Base-by-base conservation (phyloP, 1,140 invertebrate species). In the Akabosia matsudoensis region DNA sequence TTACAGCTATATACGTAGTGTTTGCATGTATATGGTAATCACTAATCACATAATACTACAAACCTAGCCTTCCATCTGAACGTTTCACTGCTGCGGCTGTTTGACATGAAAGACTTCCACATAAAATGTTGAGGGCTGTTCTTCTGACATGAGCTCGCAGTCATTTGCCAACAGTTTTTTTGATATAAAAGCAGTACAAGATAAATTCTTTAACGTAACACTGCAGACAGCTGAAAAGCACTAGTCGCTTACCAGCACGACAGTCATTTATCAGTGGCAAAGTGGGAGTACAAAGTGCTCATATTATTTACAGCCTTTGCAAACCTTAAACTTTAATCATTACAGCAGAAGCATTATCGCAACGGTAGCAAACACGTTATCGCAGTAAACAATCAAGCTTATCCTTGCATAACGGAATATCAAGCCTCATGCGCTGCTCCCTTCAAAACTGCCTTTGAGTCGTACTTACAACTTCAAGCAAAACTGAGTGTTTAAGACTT, bases 291-390 rank as follows among this genome's bases (percentile, higher is more conserved):
- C 37, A 7, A 18, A 10, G 18, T 45, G 37, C 37, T 45, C 37
- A 45, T 45, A 45, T n/a, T 10, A 45, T 45, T 45, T 45, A 56
- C n/a, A 56, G n/a, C 54, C 14, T 4, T 56, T n/a, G n/a, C n/a
- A 24, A 67, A 67, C 28, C 10, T 67, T 67, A 30, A 67, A 22
- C 61, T 28, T 67, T 30, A 67, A 67, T 67, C 24, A 24, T 45
- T 56, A 67, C 31, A 67, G 24, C 61, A 67, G n/a, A n/a, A n/a
- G n/a, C n/a, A 45, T 45, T 10, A 67, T 31, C 30, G 61, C 61
- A 67, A 67, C 61, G 61, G 61, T 67, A 67, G 61, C 31, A 67
- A 67, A 67, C 61, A 67, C n/a, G 61, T 67, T 67, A 67, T 67
- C 61, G 28, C 24, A 31, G 7, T 7, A 67, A 67, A 67, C 61